Evolutionary conservation across 2,888 invertebrate species (phyloP).

Genomic region (Elegia similella): DNA sequence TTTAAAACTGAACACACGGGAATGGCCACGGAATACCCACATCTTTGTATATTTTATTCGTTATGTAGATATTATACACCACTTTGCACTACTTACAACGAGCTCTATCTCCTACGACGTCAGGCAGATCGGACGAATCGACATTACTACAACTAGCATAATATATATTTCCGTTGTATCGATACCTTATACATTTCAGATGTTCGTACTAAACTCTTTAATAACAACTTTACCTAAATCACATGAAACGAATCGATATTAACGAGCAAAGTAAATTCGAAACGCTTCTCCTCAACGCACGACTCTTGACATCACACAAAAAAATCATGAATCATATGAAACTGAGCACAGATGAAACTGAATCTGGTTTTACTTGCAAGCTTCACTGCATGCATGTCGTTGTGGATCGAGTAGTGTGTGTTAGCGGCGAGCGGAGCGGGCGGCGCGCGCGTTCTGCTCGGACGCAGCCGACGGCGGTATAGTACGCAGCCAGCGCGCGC

Average conservation of each 20-base stretch:
- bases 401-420: slow-evolving; percentile 75
- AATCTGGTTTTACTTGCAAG: slow-evolving; percentile 81
- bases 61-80: slow-evolving; percentile 76
- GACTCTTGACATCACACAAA: slow-evolving; percentile 81
- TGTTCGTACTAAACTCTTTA: slow-evolving; percentile 73
- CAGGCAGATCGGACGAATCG: slow-evolving; percentile 54
- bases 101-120: slow-evolving; percentile 57
- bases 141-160: slow-evolving; percentile 53
- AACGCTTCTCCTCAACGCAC: slow-evolving; percentile 82
- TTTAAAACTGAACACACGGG: slow-evolving; percentile 59
- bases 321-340: slow-evolving; percentile 78
- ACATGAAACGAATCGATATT: slow-evolving; percentile 64
- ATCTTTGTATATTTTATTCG: slow-evolving; percentile 75
- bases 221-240: slow-evolving; percentile 72
- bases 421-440: slow-evolving; percentile 44
- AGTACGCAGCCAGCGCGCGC: slow-evolving; percentile 26
- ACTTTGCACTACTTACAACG: slow-evolving; percentile 77
- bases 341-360: slow-evolving; percentile 80
- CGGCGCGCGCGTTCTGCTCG: slow-evolving; percentile 28
- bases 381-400: slow-evolving; percentile 80
- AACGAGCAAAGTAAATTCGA: slow-evolving; percentile 80
- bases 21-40: slow-evolving; percentile 74
- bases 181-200: slow-evolving; percentile 74
- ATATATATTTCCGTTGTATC: slow-evolving; percentile 49
- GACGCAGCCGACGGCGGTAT: slow-evolving; percentile 29